A percentile compares a stretch with the other conserved stretches of the same genome.
These are phyloP conservation scores for Drosophila limbata DNA, from an alignment of 2,888 invertebrate species.

Conservation along the genomic window DNA sequence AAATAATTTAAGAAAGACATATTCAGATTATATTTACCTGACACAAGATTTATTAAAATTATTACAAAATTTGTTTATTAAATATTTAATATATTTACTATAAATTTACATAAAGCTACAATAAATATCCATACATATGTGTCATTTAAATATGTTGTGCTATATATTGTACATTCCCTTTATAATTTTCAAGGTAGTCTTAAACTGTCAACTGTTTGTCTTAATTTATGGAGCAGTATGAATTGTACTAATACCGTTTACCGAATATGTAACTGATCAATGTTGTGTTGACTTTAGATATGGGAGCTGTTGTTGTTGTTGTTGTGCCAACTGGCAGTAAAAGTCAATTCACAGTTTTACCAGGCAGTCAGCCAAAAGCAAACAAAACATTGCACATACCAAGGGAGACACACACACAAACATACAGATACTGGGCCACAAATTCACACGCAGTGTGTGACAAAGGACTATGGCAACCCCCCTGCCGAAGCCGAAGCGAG, in stretches of 20 bases:
- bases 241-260: slow-evolving; percentile 56
- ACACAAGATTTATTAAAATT: too few species aligned
- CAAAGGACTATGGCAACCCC: slow-evolving; percentile 63
- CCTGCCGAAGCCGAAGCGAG: slow-evolving; percentile 57
- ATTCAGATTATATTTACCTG: too few species aligned
- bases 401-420: slow-evolving; percentile 50
- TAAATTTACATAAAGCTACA: neutral
- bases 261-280: slow-evolving; percentile 65
- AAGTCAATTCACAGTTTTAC: slow-evolving; percentile 76
- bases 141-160: neutral
- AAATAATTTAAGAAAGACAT: neutral
- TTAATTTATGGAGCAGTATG: slow-evolving; percentile 32
- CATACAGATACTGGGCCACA: slow-evolving; percentile 54
- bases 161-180: neutral
- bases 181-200: neutral
- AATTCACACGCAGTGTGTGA: slow-evolving; percentile 77
- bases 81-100: too few species aligned
- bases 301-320: slow-evolving; percentile 56
- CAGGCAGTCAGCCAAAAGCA: slow-evolving; percentile 60
- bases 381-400: slow-evolving; percentile 58
- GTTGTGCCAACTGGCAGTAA: slow-evolving; percentile 73
- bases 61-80: too few species aligned
- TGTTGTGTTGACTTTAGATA: slow-evolving; percentile 76
- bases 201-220: neutral
- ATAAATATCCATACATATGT: neutral